phyloP scores from a whole-genome alignment of 2,888 invertebrate species.

The Nezara viridula region DNA sequence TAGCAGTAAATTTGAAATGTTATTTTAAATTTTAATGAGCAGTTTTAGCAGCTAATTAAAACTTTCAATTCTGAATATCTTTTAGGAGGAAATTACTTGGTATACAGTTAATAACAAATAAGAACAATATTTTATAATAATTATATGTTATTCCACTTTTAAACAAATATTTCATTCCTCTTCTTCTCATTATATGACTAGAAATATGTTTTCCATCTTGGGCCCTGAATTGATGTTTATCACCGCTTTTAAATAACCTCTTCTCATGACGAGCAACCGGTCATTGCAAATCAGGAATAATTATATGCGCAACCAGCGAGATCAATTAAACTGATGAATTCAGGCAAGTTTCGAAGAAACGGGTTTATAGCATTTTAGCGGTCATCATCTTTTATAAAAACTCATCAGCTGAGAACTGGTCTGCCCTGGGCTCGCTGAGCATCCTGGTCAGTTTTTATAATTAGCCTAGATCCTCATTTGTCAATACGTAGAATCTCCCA shows the following conservation, averaged over 20 bases:
- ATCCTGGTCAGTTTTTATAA: neutral
- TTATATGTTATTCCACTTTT: neutral
- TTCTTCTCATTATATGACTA: neutral
- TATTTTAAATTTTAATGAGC: neutral
- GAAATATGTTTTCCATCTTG: neutral
- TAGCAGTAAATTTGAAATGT: no score
- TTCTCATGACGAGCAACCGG: neutral
- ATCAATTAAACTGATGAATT: slow-evolving; percentile 18
- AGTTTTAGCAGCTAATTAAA: neutral
- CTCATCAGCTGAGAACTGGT: neutral
- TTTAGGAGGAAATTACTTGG: neutral
- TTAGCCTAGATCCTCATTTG: neutral
- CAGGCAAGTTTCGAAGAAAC: neutral
- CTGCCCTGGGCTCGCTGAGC: neutral
- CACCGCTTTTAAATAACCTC: neutral
- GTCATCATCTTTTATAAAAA: slow-evolving; percentile 4
- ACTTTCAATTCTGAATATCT: neutral
- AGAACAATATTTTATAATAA: neutral
- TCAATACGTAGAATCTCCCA: neutral
- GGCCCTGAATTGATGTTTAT: neutral
- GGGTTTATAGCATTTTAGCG: neutral
- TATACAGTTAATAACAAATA: neutral
- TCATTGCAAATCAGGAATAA: neutral
- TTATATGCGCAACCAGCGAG: neutral
- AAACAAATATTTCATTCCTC: neutral